phyloP scores from a whole-genome alignment of 2,797 vertebrate species.

The Pterois miles region DNA sequence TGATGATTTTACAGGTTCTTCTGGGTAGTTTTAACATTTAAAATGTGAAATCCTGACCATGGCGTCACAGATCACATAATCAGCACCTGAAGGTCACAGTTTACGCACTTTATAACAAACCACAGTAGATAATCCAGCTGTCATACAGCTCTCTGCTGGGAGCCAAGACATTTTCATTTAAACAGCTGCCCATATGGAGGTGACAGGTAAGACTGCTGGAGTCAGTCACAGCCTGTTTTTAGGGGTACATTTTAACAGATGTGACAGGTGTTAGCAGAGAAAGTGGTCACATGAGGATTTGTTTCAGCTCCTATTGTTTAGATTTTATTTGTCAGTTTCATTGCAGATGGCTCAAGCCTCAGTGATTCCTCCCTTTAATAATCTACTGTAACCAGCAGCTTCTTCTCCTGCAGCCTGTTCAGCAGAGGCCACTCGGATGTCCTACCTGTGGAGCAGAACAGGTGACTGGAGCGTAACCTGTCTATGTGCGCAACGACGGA shows the following conservation, averaged over 20 bases:
- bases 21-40: not conserved
- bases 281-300: not conserved
- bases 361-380: not conserved
- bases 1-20: not conserved
- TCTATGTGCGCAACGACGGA: slow-evolving; percentile 46
- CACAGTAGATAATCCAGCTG: slow-evolving; percentile 48
- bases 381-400: not conserved
- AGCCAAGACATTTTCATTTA: slow-evolving; percentile 37
- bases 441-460: slow-evolving; percentile 76
- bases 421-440: not conserved
- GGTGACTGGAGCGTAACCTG: slow-evolving; percentile 38
- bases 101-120: slow-evolving; percentile 22
- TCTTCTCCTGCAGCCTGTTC: not conserved
- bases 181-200: slow-evolving; percentile 44
- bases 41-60: not conserved
- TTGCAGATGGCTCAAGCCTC: slow-evolving; percentile 9
- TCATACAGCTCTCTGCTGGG: slow-evolving; percentile 28
- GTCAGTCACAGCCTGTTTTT: not conserved
- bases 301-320: not conserved
- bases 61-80: not conserved
- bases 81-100: slow-evolving; percentile 45
- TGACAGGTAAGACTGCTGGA: slow-evolving; percentile 41
- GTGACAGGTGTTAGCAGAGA: not conserved
- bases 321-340: not conserved
- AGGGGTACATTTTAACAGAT: not conserved